A percentile compares a stretch with the other conserved stretches of the same genome.
phyloP scores from a whole-genome alignment of 2,797 vertebrate genomes.

The Danio albolineatus region DNA sequence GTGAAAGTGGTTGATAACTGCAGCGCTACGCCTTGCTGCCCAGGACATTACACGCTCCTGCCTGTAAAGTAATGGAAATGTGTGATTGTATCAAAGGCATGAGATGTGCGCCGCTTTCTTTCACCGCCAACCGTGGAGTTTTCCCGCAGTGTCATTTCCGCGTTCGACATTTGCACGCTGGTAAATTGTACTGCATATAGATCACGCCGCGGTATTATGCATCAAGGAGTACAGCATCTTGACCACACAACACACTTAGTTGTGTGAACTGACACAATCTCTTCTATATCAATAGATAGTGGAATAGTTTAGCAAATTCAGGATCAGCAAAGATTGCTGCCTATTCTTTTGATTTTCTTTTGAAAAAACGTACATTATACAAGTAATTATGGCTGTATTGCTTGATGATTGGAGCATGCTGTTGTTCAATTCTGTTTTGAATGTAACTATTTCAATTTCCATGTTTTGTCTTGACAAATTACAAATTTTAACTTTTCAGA shows the following conservation, averaged over 20 bases:
- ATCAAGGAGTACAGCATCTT: slow-evolving; percentile 25
- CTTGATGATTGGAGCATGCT: no score
- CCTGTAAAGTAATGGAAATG: slow-evolving; percentile 57
- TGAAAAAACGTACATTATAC: no score
- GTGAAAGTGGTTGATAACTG: slow-evolving; percentile 62
- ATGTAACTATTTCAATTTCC: no score
- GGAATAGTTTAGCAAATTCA: background rate
- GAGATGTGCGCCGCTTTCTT: slow-evolving; percentile 22
- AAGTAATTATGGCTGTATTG: no score
- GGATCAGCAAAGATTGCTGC: background rate
- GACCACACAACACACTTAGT: slow-evolving; percentile 17
- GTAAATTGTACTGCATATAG: slow-evolving; percentile 40
- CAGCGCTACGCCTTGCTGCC: slow-evolving; percentile 48
- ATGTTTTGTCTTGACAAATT: no score
- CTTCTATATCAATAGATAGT: background rate
- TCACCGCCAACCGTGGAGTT: slow-evolving; percentile 12
- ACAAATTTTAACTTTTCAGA: no score
- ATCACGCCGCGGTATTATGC: slow-evolving; percentile 26
- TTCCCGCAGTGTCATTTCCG: slow-evolving; percentile 38
- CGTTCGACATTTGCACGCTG: slow-evolving; percentile 16
- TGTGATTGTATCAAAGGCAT: slow-evolving; percentile 55
- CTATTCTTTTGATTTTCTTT: background rate
- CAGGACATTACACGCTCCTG: slow-evolving; percentile 51
- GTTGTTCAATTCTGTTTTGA: no score
- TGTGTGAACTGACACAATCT: slow-evolving; percentile 10